These are phyloP conservation scores for Engraulis encrasicolus DNA, from an alignment of 2,113 vertebrate species.

Conservation along the genomic window DNA sequence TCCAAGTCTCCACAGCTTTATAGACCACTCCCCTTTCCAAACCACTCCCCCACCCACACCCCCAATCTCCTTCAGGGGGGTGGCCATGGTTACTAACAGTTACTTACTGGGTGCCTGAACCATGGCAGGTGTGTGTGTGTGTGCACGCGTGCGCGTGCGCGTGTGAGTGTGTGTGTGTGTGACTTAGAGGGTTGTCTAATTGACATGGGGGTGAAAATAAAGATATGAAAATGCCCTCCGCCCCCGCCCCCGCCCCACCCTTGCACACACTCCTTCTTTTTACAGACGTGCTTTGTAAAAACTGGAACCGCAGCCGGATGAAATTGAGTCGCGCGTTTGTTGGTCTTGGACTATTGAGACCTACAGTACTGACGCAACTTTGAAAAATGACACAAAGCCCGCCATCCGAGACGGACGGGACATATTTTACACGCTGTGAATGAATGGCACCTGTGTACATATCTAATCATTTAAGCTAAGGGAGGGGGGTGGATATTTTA, in stretches of 20 bases:
- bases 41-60: background rate
- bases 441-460: slow-evolving; percentile 73
- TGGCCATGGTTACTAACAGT: background rate
- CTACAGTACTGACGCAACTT: background rate
- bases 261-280: too few species aligned
- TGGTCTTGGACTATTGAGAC: slow-evolving; percentile 2
- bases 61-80: background rate
- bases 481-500: slow-evolving; percentile 69
- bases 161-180: background rate
- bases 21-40: background rate
- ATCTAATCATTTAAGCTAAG: too few species aligned
- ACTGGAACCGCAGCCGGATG: background rate
- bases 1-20: background rate
- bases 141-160: background rate
- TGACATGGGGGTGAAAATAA: background rate
- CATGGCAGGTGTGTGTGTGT: background rate
- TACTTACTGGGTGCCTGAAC: background rate
- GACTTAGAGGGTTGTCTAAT: background rate
- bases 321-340: background rate
- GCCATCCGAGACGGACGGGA: background rate
- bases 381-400: background rate
- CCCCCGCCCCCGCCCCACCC: too few species aligned
- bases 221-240: background rate
- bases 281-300: slow-evolving; percentile 13
- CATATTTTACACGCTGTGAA: slow-evolving; percentile 33